A percentile compares a stretch with the other conserved stretches of the same genome.
phyloP scores from a whole-genome alignment of 2,888 invertebrate genomes.

The Halictus ligatus region DNA sequence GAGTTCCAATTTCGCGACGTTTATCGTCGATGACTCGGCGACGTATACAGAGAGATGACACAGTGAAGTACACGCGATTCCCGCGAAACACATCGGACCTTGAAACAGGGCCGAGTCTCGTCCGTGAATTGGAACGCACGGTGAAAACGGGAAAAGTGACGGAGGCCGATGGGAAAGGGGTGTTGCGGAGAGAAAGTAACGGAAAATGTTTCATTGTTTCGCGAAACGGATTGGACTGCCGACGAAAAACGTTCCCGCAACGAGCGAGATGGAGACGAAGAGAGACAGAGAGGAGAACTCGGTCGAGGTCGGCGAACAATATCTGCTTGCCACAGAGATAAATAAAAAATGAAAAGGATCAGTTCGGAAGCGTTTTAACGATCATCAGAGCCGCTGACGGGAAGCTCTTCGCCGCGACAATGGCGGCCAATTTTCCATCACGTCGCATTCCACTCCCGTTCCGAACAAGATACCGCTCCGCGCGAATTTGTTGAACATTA shows the following conservation, averaged over 20 bases:
- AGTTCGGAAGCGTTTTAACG: neutral
- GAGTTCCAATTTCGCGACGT: no score
- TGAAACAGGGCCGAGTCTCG: neutral
- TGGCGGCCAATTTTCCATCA: neutral
- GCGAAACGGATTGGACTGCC: neutral
- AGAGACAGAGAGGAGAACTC: neutral
- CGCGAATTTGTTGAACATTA: neutral
- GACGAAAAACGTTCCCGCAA: neutral
- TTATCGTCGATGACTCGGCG: no score
- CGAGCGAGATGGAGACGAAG: neutral
- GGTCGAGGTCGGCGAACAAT: constrained; percentile 7
- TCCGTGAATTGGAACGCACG: neutral
- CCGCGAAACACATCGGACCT: neutral
- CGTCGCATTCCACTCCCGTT: neutral
- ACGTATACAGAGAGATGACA: no score
- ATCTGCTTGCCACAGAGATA: constrained; percentile 3
- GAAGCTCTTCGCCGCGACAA: neutral
- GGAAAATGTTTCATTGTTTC: constrained; percentile 7
- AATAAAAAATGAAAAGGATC: neutral
- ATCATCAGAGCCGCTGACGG: neutral
- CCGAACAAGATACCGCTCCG: neutral
- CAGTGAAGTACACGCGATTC: neutral
- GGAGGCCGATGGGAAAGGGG: neutral
- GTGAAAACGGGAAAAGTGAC: neutral
- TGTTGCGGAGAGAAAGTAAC: neutral